Evolutionary conservation across 2,888 invertebrate genomes (phyloP), one percentile per base, ranked within the genome.

Genomic region (Epinotia demarniana): DNA sequence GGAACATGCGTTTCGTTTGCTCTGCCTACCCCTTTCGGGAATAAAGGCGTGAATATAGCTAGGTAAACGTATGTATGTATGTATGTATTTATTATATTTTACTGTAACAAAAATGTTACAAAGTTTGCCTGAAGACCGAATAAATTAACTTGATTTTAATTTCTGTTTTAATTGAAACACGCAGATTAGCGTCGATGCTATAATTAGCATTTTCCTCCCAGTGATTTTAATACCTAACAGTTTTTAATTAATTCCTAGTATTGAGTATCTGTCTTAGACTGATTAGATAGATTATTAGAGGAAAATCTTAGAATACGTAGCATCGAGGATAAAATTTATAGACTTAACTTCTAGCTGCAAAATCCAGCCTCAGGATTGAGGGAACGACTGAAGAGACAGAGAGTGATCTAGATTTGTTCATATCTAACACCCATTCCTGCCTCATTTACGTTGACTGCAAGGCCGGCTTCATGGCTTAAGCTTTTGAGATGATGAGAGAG

Each of bases 81-180:
- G n/a, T n/a, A n/a, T n/a, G n/a, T n/a, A n/a, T n/a, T n/a, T n/a
- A 33, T 33, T 33, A 33, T 33, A 33, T 33, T 33, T 8, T 33
- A 33, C 33, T 33, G 33, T 33, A 33, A 33, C 8, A 33, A 8
- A 6, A 8, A 33, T 33, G 33, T 23, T 23, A 23, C 23, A 1
- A 19, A 61, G 33, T 6, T 61, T 6, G 6, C 27, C 16, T 61
- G 12, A 33, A 61, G 61, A 18, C 23, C 1, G 18, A 16, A 18
- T 53, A 53, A 53, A 67, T 33, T 55, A 55, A 67, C 55, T 33
- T 55, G 2, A 33, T 39, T 67, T 39, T 12, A 67, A 55, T 39
- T 55, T 55, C 55, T 8, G 33, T 67, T 67, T 67, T 67, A 55
- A 69, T 69, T 69, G 58, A 58, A 43, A 58, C n/a, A 5, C 8